Evolutionary conservation across 2,888 invertebrate genomes (phyloP).

Genomic region (Ornithoptera alexandrae): DNA sequence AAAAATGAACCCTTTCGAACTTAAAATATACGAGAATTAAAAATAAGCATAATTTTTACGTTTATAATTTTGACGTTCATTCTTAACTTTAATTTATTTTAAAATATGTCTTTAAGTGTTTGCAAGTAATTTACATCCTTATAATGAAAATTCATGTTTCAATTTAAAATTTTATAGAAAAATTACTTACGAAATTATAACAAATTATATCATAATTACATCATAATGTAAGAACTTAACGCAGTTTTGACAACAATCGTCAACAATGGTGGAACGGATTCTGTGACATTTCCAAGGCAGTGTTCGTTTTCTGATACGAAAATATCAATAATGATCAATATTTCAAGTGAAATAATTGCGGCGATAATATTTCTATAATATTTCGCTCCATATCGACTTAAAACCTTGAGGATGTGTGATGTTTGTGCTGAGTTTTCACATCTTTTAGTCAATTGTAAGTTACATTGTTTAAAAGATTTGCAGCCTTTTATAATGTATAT

Average conservation of each 20-base stretch:
- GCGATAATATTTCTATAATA: slow-evolving; percentile 72
- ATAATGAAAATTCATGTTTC: too few relatives aligned
- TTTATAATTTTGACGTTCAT: too few relatives aligned
- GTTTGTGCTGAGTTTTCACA: slow-evolving; percentile 96
- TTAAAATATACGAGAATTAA: too few relatives aligned
- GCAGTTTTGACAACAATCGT: slow-evolving; percentile 75
- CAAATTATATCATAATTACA: background rate
- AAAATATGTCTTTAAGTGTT: too few relatives aligned
- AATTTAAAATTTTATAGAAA: too few relatives aligned
- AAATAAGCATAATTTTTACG: too few relatives aligned
- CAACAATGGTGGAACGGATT: slow-evolving; percentile 78
- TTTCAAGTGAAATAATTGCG: slow-evolving; percentile 57
- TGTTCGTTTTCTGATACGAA: slow-evolving; percentile 74
- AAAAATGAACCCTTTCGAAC: too few relatives aligned
- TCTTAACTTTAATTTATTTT: too few relatives aligned
- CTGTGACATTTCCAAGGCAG: slow-evolving; percentile 71
- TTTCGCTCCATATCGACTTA: slow-evolving; percentile 59
- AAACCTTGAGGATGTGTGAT: slow-evolving; percentile 90
- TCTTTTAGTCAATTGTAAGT: slow-evolving; percentile 86
- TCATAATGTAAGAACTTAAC: slow-evolving; percentile 50
- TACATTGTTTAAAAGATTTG: slow-evolving; percentile 74
- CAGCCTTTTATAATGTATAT: slow-evolving; percentile 44
- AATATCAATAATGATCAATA: slow-evolving; percentile 76
- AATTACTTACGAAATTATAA: too few relatives aligned
- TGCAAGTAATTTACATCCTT: too few relatives aligned